phyloP scores from a whole-genome alignment of 2,797 vertebrate genomes.

The Gymnocypris eckloni region DNA sequence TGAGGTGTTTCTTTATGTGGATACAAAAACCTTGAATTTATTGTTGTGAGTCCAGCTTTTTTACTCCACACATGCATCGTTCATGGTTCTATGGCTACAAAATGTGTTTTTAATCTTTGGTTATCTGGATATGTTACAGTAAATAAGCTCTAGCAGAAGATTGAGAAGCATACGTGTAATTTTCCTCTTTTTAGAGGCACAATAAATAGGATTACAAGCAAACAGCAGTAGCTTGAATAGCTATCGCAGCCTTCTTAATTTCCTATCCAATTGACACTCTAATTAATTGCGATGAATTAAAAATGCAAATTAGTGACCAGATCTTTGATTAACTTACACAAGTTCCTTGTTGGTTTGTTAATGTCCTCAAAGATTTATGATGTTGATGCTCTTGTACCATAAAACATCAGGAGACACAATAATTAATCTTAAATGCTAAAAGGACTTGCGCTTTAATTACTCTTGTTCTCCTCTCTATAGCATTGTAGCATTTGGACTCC shows the following conservation, averaged over 20 bases:
- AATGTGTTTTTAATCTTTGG: not conserved
- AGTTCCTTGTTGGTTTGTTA: slow-evolving; percentile 79
- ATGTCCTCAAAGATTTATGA: slow-evolving; percentile 74
- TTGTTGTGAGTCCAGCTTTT: not conserved
- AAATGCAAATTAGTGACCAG: slow-evolving; percentile 78
- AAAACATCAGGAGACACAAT: slow-evolving; percentile 73
- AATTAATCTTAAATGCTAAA: slow-evolving; percentile 79
- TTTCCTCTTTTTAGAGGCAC: not conserved
- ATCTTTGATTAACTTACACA: slow-evolving; percentile 78
- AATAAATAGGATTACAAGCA: not conserved
- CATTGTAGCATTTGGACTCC: slow-evolving; percentile 65
- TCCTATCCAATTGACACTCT: slow-evolving; percentile 64
- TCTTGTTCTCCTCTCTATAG: slow-evolving; percentile 65
- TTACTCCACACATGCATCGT: not conserved
- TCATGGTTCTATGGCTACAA: not conserved
- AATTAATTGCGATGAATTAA: slow-evolving; percentile 76
- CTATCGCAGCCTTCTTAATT: not conserved
- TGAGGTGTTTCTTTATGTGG: not conserved
- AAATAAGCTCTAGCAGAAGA: not conserved
- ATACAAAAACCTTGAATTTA: not conserved
- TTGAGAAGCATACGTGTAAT: not conserved
- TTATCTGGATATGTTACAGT: not conserved
- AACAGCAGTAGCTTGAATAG: slow-evolving; percentile 15
- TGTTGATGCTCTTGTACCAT: slow-evolving; percentile 67
- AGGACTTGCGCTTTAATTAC: slow-evolving; percentile 78